These are phyloP conservation scores for Catostomus latipinnis DNA, from an alignment of 2,797 vertebrate genomes.

Conservation along the genomic window DNA sequence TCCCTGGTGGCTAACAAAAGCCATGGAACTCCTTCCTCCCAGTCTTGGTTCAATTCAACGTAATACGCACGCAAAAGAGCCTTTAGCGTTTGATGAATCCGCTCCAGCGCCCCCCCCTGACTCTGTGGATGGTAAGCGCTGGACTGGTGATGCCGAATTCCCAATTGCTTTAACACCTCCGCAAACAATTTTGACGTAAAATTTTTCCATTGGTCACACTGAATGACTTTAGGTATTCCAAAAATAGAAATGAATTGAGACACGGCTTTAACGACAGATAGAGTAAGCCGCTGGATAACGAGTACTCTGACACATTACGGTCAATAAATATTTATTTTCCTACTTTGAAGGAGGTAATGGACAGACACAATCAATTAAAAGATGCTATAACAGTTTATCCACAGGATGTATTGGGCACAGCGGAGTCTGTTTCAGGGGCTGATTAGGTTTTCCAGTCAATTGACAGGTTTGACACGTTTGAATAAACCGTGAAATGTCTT, in stretches of 20 bases:
- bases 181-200: constrained; percentile 8
- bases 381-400: background rate
- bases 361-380: background rate
- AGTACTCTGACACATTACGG: constrained; percentile 6
- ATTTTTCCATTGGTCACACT: constrained; percentile 23
- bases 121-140: constrained; percentile 30
- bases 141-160: constrained; percentile 5
- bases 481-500: background rate
- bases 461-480: background rate
- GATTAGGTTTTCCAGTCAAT: background rate
- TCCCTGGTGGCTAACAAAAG: background rate
- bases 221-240: background rate
- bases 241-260: background rate
- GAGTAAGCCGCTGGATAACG: background rate
- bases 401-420: background rate
- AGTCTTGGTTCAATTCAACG: background rate
- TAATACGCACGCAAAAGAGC: background rate
- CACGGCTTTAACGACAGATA: background rate
- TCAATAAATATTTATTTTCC: background rate
- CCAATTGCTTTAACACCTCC: constrained; percentile 11
- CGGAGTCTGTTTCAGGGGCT: background rate
- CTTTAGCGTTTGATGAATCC: background rate
- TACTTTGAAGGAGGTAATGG: background rate
- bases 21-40: background rate
- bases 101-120: background rate